Conservation (phyloP, 2,888 invertebrate species). For the Amblyjoppa fuscipennis region DNA sequence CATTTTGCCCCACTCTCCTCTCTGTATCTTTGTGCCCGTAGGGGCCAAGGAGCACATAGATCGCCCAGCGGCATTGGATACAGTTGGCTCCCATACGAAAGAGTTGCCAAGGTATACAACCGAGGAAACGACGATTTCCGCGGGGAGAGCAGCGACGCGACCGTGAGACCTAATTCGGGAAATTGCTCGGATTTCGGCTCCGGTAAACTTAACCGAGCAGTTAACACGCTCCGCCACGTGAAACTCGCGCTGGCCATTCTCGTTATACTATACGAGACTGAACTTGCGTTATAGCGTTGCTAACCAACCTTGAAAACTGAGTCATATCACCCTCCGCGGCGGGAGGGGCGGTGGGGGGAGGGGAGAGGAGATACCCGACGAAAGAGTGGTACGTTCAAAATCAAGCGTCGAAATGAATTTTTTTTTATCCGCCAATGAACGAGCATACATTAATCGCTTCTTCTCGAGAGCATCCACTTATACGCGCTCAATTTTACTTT, state of each 20-base stretch:
- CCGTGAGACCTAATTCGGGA: conserved; percentile 73
- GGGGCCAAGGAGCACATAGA: conserved; percentile 4
- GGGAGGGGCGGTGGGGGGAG: too few species aligned
- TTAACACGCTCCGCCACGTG: conserved; percentile 36
- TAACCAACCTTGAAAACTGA: conserved; percentile 31
- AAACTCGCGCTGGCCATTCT: not conserved
- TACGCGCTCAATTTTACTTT: not conserved
- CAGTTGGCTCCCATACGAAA: not conserved
- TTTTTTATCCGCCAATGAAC: not conserved
- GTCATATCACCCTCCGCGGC: not conserved
- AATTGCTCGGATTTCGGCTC: conserved; percentile 69
- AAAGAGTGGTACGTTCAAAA: not conserved
- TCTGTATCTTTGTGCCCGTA: not conserved
- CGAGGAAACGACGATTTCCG: conserved; percentile 23
- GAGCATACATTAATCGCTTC: not conserved
- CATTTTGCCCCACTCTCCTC: too few species aligned
- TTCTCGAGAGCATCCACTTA: not conserved
- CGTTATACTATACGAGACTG: conserved; percentile 6
- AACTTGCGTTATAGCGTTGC: not conserved
- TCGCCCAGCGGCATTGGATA: not conserved
- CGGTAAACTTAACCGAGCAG: conserved; percentile 32
- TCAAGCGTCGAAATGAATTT: not conserved
- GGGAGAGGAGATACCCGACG: not conserved
- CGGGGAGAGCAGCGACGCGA: conserved; percentile 50
- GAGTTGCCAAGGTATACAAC: conserved; percentile 32